Base-by-base conservation (phyloP, 2,888 invertebrate species). In the Nesidiocoris tenuis region DNA sequence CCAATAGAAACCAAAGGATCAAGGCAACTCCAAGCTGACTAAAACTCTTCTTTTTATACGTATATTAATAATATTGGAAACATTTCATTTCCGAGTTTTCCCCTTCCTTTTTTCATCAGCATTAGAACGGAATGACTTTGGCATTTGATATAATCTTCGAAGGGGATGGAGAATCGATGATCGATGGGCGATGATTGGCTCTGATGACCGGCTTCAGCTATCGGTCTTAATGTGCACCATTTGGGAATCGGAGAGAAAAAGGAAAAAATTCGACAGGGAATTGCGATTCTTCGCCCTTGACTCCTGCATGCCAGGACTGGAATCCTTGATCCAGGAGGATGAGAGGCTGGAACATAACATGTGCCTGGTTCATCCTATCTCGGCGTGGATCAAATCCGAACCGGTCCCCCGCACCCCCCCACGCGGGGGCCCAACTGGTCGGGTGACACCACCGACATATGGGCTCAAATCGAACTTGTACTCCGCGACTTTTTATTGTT, bases 401-500 rank as follows among this genome's bases (percentile, higher is more conserved):
- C 70, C 70, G 70, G 70, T 70, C 70, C 70, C 23, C 24, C 39
- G 39, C 39, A 12, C 39, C 3, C 59, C 59, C 59, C 59, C 3
- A 5, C 7, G 21, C 17, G n/a, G 61, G 39, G 61, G 19, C 39
- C 72, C 63, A 72, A 72, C 72, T 72, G 72, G 72, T 72, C 55
- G 16, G 72, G 61, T 72, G 72, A 72, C 72, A 72, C 72, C 72
- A 39, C 39, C 57, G 72, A 72, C 61, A 61, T 72, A 72, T 61
- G 72, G 63, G 72, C 72, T 61, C 72, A 72, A 61, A 39, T 72
- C 72, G 61, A 72, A 63, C 72, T 61, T 72, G 61, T 39, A 72
- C 61, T 61, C 61, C 63, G 61, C 61, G 61, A 61, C 25, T 72
- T 72, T 72, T 39, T 21, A 39, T 61, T 25, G 16, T 21, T 21